These are phyloP conservation scores for Tenthredo amoena DNA, from an alignment of 2,888 invertebrate genomes.

Conservation along the genomic window DNA sequence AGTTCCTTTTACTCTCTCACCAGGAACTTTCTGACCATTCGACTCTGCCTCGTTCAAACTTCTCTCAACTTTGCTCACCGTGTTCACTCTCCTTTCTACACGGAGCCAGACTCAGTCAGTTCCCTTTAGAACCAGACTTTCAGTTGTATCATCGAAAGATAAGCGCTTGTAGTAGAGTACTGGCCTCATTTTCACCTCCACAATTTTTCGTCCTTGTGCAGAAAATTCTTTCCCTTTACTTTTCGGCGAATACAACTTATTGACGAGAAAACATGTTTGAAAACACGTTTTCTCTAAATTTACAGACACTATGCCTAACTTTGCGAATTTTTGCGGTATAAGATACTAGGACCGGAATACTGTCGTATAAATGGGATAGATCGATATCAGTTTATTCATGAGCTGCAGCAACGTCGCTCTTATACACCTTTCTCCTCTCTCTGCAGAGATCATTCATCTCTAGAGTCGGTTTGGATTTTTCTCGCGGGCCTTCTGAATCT, in stretches of 20 bases:
- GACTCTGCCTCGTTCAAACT: conserved; percentile 41
- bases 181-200: background rate
- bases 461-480: background rate
- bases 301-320: background rate
- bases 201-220: background rate
- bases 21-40: conserved; percentile 42
- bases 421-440: conserved; percentile 18
- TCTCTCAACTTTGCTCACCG: conserved; percentile 19
- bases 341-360: background rate
- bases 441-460: background rate
- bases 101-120: background rate
- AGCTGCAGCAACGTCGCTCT: background rate
- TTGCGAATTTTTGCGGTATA: background rate
- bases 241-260: background rate
- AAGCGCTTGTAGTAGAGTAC: background rate
- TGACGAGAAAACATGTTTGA: background rate
- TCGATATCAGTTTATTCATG: background rate
- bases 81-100: conserved; percentile 16
- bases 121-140: background rate
- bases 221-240: background rate
- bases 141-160: conserved; percentile 17
- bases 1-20: conserved; percentile 39
- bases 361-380: background rate
- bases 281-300: background rate
- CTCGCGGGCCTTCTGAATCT: background rate